phyloP scores from a whole-genome alignment of 23 tunicate species.

The Halocynthia aurantium region DNA sequence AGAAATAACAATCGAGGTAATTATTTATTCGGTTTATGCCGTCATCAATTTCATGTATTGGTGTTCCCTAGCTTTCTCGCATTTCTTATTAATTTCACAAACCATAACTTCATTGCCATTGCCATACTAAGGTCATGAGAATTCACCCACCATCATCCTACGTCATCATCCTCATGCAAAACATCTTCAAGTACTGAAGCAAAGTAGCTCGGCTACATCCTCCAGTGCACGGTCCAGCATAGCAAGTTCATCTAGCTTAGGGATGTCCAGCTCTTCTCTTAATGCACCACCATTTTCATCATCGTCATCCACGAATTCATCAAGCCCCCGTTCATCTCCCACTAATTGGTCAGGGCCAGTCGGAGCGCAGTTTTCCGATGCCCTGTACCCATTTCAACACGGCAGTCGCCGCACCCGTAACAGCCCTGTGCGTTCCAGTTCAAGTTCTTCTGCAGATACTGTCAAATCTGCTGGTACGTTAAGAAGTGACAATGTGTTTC shows the following conservation, averaged over 20 bases:
- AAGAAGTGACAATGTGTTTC: neutral
- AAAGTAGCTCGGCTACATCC: conserved; percentile 9
- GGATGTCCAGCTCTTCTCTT: conserved; percentile 47
- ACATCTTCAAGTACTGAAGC: too few relatives aligned
- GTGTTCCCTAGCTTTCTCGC: too few relatives aligned
- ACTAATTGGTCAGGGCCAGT: conserved; percentile 38
- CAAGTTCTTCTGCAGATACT: conserved; percentile 68
- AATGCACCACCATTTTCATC: conserved; percentile 27
- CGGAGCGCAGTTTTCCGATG: conserved; percentile 17
- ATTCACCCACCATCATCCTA: neutral
- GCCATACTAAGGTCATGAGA: neutral
- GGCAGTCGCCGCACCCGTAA: neutral
- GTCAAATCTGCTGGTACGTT: conserved; percentile 41
- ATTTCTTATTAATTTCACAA: neutral
- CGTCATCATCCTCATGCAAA: too few relatives aligned
- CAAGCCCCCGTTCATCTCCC: conserved; percentile 69
- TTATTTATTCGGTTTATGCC: too few relatives aligned
- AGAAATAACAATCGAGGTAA: conserved; percentile 56
- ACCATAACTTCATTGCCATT: neutral
- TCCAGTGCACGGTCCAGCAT: conserved; percentile 65
- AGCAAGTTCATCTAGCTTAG: conserved; percentile 62
- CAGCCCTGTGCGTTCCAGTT: conserved; percentile 43
- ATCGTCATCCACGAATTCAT: conserved; percentile 29
- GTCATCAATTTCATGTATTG: too few relatives aligned
- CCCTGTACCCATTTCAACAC: neutral